Evolutionary conservation across 1,140 invertebrate species (phyloP).

Genomic region (Rhysida immarginata): DNA sequence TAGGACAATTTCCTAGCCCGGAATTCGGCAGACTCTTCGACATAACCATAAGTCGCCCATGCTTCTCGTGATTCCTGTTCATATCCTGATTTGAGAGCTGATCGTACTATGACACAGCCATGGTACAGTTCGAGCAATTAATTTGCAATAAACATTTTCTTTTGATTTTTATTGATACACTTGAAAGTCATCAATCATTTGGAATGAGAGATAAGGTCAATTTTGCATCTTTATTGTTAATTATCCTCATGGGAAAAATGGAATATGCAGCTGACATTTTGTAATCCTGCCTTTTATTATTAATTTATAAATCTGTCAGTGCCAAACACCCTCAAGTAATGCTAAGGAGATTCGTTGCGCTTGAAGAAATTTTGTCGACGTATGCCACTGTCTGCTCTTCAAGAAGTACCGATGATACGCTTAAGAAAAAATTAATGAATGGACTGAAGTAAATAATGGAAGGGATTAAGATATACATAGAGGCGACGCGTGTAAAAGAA

Average conservation of each 20-base stretch:
- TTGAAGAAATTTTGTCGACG: too few relatives aligned
- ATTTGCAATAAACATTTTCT: conserved; percentile 87
- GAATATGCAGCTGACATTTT: conserved; percentile 87
- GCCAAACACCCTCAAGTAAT: conserved; percentile 84
- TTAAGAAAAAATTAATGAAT: too few relatives aligned
- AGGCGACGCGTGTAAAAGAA: too few relatives aligned
- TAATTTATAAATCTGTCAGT: conserved; percentile 79
- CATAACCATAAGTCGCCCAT: too few relatives aligned
- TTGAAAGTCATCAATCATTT: conserved; percentile 79
- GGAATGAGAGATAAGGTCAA: conserved; percentile 87
- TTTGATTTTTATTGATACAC: conserved; percentile 78
- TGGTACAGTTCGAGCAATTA: conserved; percentile 87
- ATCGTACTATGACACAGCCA: conserved; percentile 79
- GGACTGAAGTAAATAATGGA: too few relatives aligned
- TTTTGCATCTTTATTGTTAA: conserved; percentile 80
- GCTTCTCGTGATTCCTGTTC: too few relatives aligned
- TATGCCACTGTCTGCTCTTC: too few relatives aligned
- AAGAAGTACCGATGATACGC: too few relatives aligned
- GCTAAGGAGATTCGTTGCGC: conserved; percentile 53
- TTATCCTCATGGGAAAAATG: conserved; percentile 89
- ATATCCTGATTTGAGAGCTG: too few relatives aligned
- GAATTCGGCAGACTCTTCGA: too few relatives aligned
- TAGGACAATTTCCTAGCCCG: too few relatives aligned
- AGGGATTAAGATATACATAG: too few relatives aligned
- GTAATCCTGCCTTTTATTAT: conserved; percentile 62